Evolutionary conservation across 2,113 vertebrate species (phyloP).

Genomic region (Propithecus coquereli): DNA sequence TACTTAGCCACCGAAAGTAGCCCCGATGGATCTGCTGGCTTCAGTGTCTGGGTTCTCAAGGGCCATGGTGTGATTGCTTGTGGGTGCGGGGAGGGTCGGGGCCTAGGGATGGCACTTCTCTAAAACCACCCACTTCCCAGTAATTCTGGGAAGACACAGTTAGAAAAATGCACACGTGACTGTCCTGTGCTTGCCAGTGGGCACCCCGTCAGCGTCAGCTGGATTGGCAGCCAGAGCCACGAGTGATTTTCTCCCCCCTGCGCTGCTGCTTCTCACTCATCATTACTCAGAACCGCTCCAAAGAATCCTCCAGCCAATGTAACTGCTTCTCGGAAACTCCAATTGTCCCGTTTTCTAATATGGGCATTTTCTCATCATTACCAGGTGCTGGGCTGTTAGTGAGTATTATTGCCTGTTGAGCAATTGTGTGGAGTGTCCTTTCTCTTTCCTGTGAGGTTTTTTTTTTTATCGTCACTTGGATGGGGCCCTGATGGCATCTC

Average conservation of each 20-base stretch:
- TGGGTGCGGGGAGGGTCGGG: fast-evolving
- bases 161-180: not conserved
- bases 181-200: not conserved
- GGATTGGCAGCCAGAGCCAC: not conserved
- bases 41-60: not conserved
- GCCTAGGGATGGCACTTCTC: not conserved
- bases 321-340: not conserved
- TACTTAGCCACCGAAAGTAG: not conserved
- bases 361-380: not conserved
- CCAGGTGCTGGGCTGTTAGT: not conserved
- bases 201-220: fast-evolving
- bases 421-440: not conserved
- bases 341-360: not conserved
- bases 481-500: not conserved
- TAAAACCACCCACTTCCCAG: fast-evolving
- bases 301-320: not conserved
- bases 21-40: not conserved
- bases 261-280: not conserved
- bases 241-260: not conserved
- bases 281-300: not conserved
- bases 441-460: not conserved
- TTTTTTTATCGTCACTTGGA: not conserved
- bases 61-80: not conserved
- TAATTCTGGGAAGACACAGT: not conserved
- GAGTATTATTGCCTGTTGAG: not conserved